Base-by-base conservation (phyloP, 1,140 invertebrate genomes). In the Lasaia peninsularis region DNA sequence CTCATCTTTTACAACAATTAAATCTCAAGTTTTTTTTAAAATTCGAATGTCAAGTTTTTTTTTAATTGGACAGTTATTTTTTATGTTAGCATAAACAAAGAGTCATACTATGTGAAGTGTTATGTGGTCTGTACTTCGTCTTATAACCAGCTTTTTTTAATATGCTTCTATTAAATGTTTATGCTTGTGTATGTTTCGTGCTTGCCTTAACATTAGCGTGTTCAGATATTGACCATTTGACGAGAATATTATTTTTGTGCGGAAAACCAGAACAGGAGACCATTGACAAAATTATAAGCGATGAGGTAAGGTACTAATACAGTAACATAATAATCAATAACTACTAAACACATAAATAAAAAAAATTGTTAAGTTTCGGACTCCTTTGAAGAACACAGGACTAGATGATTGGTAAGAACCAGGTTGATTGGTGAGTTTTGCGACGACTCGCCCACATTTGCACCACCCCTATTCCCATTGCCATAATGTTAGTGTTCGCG, bases 161-260 rank as follows among this genome's bases (percentile, higher is more conserved):
- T 66, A 63, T 58, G 69, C 55, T 60, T 65, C 44, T 20, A 18
- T 44, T 18, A 20, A 44, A 44, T 18, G 40, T 44, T 20, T 60
- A 35, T 20, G 69, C 73, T 78, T 84, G 62, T 84, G 71, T 79
- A 73, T 68, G 84, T 82, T 78, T 81, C 75, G 73, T 78, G 86
- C 87, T 89, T 87, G 73, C 88, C 88, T 90, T 90, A 89, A 90
- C 88, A 71, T 80, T 69, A 66, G 73, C 73, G 71, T 79, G 75
- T 82, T 83, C 92, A 98, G 96, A 97, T 92, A 96, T 98, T 91
- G 96, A 98, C 89, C 97, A 98, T 89, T 91, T 98, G 91, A 96
- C 94, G 70, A 92, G 95, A 88, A 96, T 98, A 81, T 92, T 98
- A 90, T 92, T 93, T 75, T 91, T 98, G 63, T 96, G 95, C 89